Conservation (phyloP, 2,113 vertebrate species). For the Jacana jacana region DNA sequence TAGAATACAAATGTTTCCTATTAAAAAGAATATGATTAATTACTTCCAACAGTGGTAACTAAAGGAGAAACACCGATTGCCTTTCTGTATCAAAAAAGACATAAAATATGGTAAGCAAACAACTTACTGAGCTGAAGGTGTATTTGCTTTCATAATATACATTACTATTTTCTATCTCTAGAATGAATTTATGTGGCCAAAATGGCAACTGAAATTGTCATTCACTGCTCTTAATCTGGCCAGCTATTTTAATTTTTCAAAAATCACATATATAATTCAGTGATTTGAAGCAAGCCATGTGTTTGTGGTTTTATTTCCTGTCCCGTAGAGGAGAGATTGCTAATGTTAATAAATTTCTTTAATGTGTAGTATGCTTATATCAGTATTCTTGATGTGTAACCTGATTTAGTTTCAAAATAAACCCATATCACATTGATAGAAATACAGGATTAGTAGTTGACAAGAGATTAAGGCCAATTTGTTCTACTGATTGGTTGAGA, state of each 20-base stretch:
- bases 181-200: background rate
- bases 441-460: constrained; percentile 8
- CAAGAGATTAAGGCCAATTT: constrained; percentile 25
- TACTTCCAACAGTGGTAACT: background rate
- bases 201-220: background rate
- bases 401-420: constrained; percentile 19
- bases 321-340: background rate
- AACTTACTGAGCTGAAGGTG: background rate
- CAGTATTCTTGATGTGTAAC: background rate
- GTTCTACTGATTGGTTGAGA: background rate
- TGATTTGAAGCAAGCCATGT: background rate
- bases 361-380: background rate
- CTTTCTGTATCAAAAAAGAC: background rate
- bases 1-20: background rate
- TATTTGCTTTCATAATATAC: background rate
- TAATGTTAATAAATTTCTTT: background rate
- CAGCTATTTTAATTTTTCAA: background rate
- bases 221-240: background rate
- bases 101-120: background rate
- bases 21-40: background rate
- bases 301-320: background rate
- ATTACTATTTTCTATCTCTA: background rate
- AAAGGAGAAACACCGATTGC: background rate
- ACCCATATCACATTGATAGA: background rate
- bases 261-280: background rate